Base-by-base conservation (phyloP, 2,113 vertebrate genomes). In the Sceloporus undulatus region DNA sequence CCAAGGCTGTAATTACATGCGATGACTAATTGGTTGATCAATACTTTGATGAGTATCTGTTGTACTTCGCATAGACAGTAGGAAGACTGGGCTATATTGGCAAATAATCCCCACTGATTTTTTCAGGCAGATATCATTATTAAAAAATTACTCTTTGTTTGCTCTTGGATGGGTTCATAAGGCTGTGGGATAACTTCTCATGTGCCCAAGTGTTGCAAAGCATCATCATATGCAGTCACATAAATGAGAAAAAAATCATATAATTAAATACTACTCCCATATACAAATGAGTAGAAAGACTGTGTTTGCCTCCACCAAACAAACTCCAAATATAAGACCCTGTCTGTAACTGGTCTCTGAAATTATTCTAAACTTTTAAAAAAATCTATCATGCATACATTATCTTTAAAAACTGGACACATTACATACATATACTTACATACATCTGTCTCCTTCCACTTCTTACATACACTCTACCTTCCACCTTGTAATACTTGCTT, bases 191-290 rank as follows among this genome's bases (percentile, higher is more conserved):
- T 9, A 29, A 62, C 0, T 75, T 88, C 88, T 89, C 11, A 13
- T 7, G 34, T 9, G 27, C 54, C 9, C 6, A 2, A 11, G 16
- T 56, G 29, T 18, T 59, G 11, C 77, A 42, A 82, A 54, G 52
- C 62, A 18, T 54, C 0, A 27, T 0, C 0, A 0, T 59, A 81
- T 16, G 9, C 29, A 83, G 21, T n/a, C 2, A 82, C 27, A 5
- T 56, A 65, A 82, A 29, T 14, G 13, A 16, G 23, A 77, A 29
- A 29, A 34, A 68, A 38, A 66, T 5, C 70, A 76, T 48, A 13
- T 6, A 29, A 38, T 81, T 81, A 59, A 81, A 81, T 42, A 81
- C 25, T 9, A 42, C 34, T 85, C 74, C 74, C 74, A 78, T 4
- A 42, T 77, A n/a, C 34, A 73, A 9, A 1, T 14, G 14, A 34